phyloP scores from a whole-genome alignment of 2,888 invertebrate genomes.

The Seladonia tumulorum region DNA sequence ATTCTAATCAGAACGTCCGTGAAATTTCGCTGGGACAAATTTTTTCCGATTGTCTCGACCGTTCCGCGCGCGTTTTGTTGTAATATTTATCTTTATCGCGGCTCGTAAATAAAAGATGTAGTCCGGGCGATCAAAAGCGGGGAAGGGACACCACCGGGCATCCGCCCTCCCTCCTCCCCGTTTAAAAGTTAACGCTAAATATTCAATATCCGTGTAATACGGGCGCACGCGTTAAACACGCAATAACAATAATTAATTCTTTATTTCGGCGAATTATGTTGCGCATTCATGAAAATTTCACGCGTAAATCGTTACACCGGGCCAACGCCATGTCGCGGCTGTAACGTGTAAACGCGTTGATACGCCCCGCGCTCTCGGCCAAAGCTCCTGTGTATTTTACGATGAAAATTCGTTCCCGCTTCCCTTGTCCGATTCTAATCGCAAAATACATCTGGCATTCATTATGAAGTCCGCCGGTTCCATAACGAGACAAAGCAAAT shows the following conservation, averaged over 20 bases:
- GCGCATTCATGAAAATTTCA: slow-evolving; percentile 48
- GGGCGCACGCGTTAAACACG: slow-evolving; percentile 10
- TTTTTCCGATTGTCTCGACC: background rate
- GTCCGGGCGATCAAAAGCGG: background rate
- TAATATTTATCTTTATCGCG: background rate
- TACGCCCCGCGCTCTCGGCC: background rate
- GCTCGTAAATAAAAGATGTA: slow-evolving; percentile 17
- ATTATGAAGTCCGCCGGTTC: slow-evolving; percentile 54
- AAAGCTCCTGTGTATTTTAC: slow-evolving; percentile 34
- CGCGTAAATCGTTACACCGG: slow-evolving; percentile 44
- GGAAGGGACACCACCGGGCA: background rate
- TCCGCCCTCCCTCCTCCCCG: background rate
- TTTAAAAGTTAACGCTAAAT: slow-evolving; percentile 31
- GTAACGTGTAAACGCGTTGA: slow-evolving; percentile 27
- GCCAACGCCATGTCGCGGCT: slow-evolving; percentile 20
- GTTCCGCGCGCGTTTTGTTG: background rate
- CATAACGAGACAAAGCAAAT: slow-evolving; percentile 59
- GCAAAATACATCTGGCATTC: slow-evolving; percentile 62
- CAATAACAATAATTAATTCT: slow-evolving; percentile 44
- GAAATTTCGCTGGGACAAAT: background rate
- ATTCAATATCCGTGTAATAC: slow-evolving; percentile 22
- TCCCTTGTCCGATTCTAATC: slow-evolving; percentile 56
- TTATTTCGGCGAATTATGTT: slow-evolving; percentile 31
- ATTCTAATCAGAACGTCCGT: background rate
- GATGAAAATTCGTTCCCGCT: slow-evolving; percentile 43